Evolutionary conservation across 2,113 vertebrate species (phyloP).

Genomic region (Zosterops hypoxanthus): DNA sequence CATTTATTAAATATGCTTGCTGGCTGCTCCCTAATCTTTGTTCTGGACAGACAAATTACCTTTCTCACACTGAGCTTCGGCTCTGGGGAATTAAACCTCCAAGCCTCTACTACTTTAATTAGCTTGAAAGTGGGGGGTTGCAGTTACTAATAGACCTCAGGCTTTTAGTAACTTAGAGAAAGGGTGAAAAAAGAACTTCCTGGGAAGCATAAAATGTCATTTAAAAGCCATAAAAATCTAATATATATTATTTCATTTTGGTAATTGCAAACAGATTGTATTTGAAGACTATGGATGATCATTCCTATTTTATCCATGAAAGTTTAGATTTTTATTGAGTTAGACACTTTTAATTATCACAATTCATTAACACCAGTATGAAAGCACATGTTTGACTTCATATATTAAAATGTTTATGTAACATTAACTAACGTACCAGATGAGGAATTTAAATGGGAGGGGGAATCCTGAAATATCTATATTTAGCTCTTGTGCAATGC

Average conservation of each 20-base stretch:
- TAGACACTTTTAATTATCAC: conserved; percentile 67
- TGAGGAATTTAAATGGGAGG: conserved; percentile 50
- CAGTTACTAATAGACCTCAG: conserved; percentile 92
- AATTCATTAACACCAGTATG: conserved; percentile 66
- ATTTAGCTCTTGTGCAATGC: conserved; percentile 67
- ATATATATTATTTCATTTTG: conserved; percentile 78
- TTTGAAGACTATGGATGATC: conserved; percentile 67
- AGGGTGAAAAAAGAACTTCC: conserved; percentile 80
- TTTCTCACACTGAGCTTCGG: conserved; percentile 91
- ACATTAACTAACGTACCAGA: conserved; percentile 67
- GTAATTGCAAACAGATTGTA: conserved; percentile 79
- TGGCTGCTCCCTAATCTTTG: conserved; percentile 95
- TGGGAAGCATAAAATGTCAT: conserved; percentile 80
- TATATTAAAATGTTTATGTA: conserved; percentile 69
- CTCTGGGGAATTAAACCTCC: conserved; percentile 95
- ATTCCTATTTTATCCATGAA: conserved; percentile 66
- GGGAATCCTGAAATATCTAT: conserved; percentile 59
- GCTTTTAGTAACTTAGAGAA: conserved; percentile 90
- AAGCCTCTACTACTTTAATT: conserved; percentile 97
- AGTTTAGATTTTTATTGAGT: conserved; percentile 69
- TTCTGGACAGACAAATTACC: conserved; percentile 99
- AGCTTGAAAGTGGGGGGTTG: conserved; percentile 93
- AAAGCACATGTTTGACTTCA: conserved; percentile 64
- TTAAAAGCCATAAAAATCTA: conserved; percentile 83
- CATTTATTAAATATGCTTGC: conserved; percentile 95